phyloP scores from a whole-genome alignment of 2,797 vertebrate genomes.

The Urosaurus nigricauda region DNA sequence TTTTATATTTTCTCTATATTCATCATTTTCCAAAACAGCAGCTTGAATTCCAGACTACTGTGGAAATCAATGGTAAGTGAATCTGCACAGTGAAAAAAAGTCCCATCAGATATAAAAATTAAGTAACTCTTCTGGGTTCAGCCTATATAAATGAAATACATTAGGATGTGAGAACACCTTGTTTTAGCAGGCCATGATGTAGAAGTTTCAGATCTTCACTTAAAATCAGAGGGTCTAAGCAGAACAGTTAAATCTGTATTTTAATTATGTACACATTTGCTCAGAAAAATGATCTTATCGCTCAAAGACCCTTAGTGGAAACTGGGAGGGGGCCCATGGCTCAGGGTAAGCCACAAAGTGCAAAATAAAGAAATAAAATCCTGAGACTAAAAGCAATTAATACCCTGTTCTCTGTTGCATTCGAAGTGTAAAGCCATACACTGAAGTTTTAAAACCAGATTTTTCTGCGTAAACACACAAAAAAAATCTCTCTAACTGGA shows the following conservation, averaged over 20 bases:
- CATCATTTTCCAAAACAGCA: neutral
- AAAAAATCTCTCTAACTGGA: neutral
- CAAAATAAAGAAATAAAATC: neutral
- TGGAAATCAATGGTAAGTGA: neutral
- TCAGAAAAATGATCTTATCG: neutral
- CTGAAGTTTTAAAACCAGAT: slow-evolving; percentile 1
- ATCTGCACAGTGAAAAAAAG: neutral
- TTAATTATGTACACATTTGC: neutral
- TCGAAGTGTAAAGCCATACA: slow-evolving; percentile 26
- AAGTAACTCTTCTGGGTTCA: neutral
- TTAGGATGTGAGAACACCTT: neutral
- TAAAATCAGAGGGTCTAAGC: neutral
- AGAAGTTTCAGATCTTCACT: neutral
- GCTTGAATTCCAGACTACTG: neutral
- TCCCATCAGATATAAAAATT: neutral
- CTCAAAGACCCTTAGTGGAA: neutral
- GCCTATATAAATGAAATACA: neutral
- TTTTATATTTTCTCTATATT: no score
- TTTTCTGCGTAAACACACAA: neutral
- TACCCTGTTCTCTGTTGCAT: neutral
- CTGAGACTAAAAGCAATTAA: neutral
- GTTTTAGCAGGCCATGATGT: neutral
- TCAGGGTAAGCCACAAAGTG: neutral
- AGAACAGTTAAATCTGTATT: neutral
- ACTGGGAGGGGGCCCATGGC: neutral